Conservation (phyloP, 2,113 vertebrate genomes). For the Phrynocephalus versicolor region DNA sequence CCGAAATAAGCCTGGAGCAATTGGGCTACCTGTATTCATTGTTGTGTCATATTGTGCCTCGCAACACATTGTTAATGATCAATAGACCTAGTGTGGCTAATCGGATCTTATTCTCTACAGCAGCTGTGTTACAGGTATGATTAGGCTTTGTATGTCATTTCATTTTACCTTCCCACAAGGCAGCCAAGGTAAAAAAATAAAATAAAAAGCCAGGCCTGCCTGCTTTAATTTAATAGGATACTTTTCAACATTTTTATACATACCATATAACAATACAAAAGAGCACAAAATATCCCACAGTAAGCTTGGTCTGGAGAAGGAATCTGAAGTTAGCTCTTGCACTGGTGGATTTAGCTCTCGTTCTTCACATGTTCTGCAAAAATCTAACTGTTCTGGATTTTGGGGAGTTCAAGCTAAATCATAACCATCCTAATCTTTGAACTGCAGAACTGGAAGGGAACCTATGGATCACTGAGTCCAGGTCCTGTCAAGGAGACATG, state of each 20-base stretch:
- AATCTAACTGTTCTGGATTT: neutral
- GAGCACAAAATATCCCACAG: neutral
- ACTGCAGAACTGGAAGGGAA: too few species aligned
- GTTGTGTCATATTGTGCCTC: constrained; percentile 12
- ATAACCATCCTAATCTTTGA: too few species aligned
- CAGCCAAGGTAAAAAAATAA: neutral
- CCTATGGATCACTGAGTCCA: too few species aligned
- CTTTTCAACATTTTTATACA: constrained; percentile 4
- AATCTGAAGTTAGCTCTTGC: neutral
- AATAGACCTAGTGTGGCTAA: constrained; percentile 7
- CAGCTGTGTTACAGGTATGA: neutral
- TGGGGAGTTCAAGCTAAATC: too few species aligned
- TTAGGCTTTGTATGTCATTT: neutral
- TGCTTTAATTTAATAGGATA: neutral
- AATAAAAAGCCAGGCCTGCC: neutral
- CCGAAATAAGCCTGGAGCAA: constrained; percentile 24
- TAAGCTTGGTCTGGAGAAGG: neutral
- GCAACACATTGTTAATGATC: neutral
- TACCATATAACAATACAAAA: neutral
- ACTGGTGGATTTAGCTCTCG: too few species aligned
- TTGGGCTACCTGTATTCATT: constrained; percentile 20
- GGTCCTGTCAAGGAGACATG: too few species aligned
- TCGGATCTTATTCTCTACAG: constrained; percentile 1
- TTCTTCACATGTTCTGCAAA: neutral
- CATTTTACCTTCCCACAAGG: constrained; percentile 7